Evolutionary conservation across 1,140 invertebrate genomes (phyloP).

Genomic region (Zaprionus capensis): DNA sequence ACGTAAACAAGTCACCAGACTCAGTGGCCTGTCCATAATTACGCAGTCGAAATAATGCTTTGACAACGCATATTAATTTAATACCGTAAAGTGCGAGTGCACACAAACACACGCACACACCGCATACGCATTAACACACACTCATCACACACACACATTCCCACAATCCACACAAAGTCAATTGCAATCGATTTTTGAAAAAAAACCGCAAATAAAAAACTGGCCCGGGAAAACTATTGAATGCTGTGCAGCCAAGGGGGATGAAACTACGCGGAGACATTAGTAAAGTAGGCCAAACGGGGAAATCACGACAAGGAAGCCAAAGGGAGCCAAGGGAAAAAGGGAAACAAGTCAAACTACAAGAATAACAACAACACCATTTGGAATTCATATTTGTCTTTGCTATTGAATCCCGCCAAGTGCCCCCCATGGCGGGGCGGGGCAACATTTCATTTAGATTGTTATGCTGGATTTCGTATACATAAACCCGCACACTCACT

Average conservation of each 20-base stretch:
- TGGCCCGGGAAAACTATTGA: slow-evolving; percentile 10
- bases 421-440: slow-evolving; percentile 5
- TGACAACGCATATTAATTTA: slow-evolving; percentile 19
- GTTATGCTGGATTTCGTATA: slow-evolving; percentile 47
- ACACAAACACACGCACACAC: neutral
- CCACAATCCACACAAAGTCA: neutral
- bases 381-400: slow-evolving; percentile 52
- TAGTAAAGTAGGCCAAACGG: slow-evolving; percentile 36
- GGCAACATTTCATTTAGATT: slow-evolving; percentile 41
- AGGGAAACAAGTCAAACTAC: slow-evolving; percentile 3
- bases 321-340: slow-evolving; percentile 14
- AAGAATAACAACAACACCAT: slow-evolving; percentile 35
- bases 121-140: neutral
- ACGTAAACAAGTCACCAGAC: neutral
- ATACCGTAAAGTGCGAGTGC: neutral
- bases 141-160: no score
- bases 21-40: neutral
- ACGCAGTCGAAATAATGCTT: neutral
- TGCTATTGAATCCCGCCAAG: slow-evolving; percentile 36
- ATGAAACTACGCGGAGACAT: slow-evolving; percentile 39
- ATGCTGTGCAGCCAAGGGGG: slow-evolving; percentile 30
- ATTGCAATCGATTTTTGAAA: slow-evolving; percentile 39
- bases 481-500: slow-evolving; percentile 7
- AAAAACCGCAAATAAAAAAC: slow-evolving; percentile 27
- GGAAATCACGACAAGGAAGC: slow-evolving; percentile 26